Conservation (phyloP, 2,888 invertebrate species). For the Noctuana brunneofusca region DNA sequence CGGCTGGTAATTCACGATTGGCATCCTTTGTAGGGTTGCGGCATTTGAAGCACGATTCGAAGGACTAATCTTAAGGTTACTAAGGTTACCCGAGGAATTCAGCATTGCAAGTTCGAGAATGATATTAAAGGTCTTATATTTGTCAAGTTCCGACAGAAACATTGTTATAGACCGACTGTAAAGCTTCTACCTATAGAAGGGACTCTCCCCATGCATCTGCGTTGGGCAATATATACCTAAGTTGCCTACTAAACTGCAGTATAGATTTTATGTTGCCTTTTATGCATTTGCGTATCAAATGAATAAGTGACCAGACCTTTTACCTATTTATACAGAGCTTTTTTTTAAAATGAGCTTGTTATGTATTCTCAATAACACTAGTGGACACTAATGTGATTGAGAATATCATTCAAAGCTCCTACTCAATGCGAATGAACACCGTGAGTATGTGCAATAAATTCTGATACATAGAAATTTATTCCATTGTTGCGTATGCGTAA, state of each 20-base stretch:
- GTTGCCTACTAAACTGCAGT: not conserved
- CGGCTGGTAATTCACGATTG: conserved; percentile 66
- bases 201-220: too few species aligned
- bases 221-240: not conserved
- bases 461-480: conserved; percentile 21
- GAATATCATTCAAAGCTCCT: not conserved
- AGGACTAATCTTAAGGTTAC: conserved; percentile 51
- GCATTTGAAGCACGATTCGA: conserved; percentile 55
- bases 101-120: conserved; percentile 31
- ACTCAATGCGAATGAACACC: not conserved
- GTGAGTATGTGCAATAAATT: conserved; percentile 24
- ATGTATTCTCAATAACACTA: too few species aligned
- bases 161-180: conserved; percentile 1
- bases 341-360: too few species aligned
- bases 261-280: too few species aligned
- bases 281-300: too few species aligned
- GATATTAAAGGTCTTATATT: conserved; percentile 29
- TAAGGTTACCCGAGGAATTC: conserved; percentile 42
- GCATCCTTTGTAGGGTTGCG: conserved; percentile 57
- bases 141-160: conserved; percentile 14
- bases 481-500: conserved; percentile 28
- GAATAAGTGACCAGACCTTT: too few species aligned
- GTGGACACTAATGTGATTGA: too few species aligned
- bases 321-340: too few species aligned
- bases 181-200: not conserved